Evolutionary conservation across 2,113 vertebrate species (phyloP).

Genomic region (Oenanthe oenanthe): DNA sequence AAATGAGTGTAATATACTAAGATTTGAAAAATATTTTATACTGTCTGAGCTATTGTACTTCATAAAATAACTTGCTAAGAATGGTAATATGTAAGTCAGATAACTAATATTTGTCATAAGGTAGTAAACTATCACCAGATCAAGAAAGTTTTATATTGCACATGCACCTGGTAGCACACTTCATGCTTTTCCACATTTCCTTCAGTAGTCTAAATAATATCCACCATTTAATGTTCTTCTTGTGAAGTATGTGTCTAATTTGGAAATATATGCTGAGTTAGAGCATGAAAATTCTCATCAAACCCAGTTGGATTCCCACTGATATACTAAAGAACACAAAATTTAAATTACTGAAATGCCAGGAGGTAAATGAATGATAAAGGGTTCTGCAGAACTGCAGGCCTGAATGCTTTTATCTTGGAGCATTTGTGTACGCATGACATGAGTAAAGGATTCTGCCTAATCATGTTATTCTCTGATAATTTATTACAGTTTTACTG

Average conservation of each 20-base stretch:
- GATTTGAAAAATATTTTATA: not conserved
- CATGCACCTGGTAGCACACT: not conserved
- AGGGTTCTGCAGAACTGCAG: not conserved
- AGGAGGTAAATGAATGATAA: not conserved
- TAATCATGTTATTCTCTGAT: not conserved
- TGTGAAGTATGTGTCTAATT: not conserved
- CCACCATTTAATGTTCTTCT: not conserved
- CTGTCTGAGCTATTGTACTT: not conserved
- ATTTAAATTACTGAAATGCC: not conserved
- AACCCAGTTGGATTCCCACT: not conserved
- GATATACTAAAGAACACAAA: not conserved
- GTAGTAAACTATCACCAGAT: not conserved
- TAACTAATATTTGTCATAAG: not conserved
- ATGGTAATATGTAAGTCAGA: not conserved
- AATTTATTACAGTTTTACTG: constrained; percentile 1
- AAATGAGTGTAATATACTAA: not conserved
- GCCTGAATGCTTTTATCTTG: not conserved
- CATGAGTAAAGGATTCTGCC: constrained; percentile 9
- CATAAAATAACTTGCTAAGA: not conserved
- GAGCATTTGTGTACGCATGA: not conserved
- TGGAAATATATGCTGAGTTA: not conserved
- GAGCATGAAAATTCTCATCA: not conserved
- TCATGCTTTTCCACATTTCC: not conserved
- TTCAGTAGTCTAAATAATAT: not conserved
- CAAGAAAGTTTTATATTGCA: not conserved